These are phyloP conservation scores for Gonatopus flavifemur DNA, from an alignment of 1,140 invertebrate species.

Conservation along the genomic window DNA sequence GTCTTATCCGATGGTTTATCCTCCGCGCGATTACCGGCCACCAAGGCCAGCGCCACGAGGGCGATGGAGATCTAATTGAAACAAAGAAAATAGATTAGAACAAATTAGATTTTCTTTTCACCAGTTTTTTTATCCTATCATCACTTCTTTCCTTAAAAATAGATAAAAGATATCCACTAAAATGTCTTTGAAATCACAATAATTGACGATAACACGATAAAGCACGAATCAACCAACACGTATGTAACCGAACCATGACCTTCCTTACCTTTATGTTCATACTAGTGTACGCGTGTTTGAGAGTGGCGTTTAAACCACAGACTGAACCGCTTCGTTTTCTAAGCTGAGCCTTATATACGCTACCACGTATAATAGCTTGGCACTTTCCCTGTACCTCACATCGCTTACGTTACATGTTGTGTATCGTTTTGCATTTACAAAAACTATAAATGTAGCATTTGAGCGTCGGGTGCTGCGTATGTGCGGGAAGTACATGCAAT, in stretches of 20 bases:
- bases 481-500: slow-evolving; percentile 19
- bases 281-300: slow-evolving; percentile 45
- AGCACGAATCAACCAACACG: not conserved
- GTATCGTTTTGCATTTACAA: slow-evolving; percentile 32
- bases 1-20: no score
- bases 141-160: not conserved
- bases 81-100: slow-evolving; percentile 1
- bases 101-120: no score
- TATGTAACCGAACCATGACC: slow-evolving; percentile 4
- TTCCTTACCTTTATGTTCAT: slow-evolving; percentile 55
- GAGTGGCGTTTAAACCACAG: slow-evolving; percentile 52
- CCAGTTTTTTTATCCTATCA: not conserved
- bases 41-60: slow-evolving; percentile 34
- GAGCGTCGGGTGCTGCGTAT: slow-evolving; percentile 16
- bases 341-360: slow-evolving; percentile 52
- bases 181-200: not conserved
- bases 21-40: slow-evolving; percentile 20
- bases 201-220: not conserved
- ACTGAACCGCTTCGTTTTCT: slow-evolving; percentile 55
- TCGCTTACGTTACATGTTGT: slow-evolving; percentile 39
- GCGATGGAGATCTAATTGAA: slow-evolving; percentile 37
- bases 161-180: not conserved
- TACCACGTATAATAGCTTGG: slow-evolving; percentile 49
- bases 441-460: slow-evolving; percentile 19
- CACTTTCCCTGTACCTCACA: slow-evolving; percentile 54